Conservation (phyloP, 2,113 vertebrate species). For the Oryzias melastigma region DNA sequence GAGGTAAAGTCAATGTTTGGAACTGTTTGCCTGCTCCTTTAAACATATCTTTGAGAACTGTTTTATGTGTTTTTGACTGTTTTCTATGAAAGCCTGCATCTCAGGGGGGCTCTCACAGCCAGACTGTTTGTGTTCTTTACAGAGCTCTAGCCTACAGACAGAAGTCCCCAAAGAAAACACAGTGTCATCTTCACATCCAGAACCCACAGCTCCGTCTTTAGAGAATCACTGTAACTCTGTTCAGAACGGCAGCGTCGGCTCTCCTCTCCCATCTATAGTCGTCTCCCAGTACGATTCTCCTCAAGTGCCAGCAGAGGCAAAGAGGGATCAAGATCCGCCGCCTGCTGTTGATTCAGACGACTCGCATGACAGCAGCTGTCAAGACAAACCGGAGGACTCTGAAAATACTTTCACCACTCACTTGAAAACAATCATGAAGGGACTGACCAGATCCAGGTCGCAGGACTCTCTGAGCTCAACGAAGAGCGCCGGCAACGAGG, state of each 20-base stretch:
- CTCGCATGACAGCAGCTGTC: conserved; percentile 13
- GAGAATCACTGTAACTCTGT: conserved; percentile 20
- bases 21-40: neutral
- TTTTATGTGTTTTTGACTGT: conserved; percentile 4
- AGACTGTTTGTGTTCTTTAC: conserved; percentile 29
- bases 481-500: conserved; percentile 27
- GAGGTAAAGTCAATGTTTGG: neutral
- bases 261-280: conserved; percentile 43
- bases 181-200: conserved; percentile 1
- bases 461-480: conserved; percentile 57
- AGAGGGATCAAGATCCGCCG: conserved; percentile 4
- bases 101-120: conserved; percentile 9
- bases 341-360: conserved; percentile 1
- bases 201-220: conserved; percentile 12
- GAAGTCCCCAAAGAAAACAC: conserved; percentile 40
- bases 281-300: conserved; percentile 38
- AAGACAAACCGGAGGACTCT: conserved; percentile 45
- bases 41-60: neutral
- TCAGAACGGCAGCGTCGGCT: neutral
- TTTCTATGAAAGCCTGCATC: neutral
- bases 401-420: conserved; percentile 53
- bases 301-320: conserved; percentile 7
- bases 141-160: conserved; percentile 45
- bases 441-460: conserved; percentile 47
- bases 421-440: conserved; percentile 56